Conservation (phyloP, 2,113 vertebrate genomes). For the Neofelis nebulosa region DNA sequence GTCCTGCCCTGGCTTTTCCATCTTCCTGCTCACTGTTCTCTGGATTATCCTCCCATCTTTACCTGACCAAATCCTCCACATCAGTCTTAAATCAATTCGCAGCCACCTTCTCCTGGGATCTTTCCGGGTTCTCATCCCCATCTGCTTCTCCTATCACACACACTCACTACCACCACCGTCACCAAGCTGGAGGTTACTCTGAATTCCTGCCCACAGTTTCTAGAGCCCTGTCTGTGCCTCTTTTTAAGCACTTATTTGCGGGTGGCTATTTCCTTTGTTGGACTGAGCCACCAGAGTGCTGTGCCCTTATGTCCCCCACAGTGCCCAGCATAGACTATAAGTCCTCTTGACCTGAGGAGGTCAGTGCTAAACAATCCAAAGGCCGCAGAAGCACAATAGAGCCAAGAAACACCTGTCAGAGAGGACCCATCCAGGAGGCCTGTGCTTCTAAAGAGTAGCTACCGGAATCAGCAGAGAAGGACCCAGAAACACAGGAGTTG, state of each 20-base stretch:
- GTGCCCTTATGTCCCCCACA: neutral
- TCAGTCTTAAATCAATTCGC: neutral
- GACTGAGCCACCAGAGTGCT: neutral
- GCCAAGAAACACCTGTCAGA: neutral
- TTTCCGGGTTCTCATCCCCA: neutral
- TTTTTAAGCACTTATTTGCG: neutral
- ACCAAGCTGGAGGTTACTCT: neutral
- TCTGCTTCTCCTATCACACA: neutral
- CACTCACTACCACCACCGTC: neutral
- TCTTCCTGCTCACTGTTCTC: neutral
- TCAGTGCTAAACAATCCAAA: neutral
- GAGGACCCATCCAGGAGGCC: neutral
- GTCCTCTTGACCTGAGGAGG: neutral
- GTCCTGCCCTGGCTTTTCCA: neutral
- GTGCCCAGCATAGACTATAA: neutral
- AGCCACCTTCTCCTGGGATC: neutral
- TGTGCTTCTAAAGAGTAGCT: neutral
- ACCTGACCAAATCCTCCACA: neutral
- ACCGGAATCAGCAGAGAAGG: neutral
- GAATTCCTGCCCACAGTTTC: neutral
- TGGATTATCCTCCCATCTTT: neutral
- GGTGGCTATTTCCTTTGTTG: neutral
- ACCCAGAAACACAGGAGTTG: neutral
- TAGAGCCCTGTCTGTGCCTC: neutral
- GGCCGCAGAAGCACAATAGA: neutral